A percentile compares a stretch with the other conserved stretches of the same genome.
These are phyloP conservation scores for Ophthalmolycus amberensis DNA, from an alignment of 2,113 vertebrate genomes.

Conservation along the genomic window DNA sequence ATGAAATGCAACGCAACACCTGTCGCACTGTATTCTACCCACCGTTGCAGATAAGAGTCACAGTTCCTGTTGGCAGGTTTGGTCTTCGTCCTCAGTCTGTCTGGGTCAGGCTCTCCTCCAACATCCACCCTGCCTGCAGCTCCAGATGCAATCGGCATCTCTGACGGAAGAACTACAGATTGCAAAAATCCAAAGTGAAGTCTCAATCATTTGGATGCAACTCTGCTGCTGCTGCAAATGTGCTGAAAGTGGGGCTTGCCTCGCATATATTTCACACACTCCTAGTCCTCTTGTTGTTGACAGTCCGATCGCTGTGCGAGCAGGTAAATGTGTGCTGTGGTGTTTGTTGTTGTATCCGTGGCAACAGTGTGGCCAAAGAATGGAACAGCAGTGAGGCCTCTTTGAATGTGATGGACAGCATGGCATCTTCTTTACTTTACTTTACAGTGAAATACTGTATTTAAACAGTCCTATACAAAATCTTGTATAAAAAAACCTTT, in stretches of 20 bases:
- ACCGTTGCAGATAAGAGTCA: slow-evolving; percentile 86
- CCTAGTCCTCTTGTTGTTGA: slow-evolving; percentile 9
- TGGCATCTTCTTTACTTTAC: neutral
- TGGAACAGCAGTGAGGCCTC: slow-evolving; percentile 20
- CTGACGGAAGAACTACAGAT: slow-evolving; percentile 31
- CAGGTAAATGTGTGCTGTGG: slow-evolving; percentile 27
- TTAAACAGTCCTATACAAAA: neutral
- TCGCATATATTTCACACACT: slow-evolving; percentile 5
- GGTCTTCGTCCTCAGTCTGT: slow-evolving; percentile 56
- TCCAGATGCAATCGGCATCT: slow-evolving; percentile 78
- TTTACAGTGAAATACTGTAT: neutral
- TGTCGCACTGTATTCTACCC: slow-evolving; percentile 41
- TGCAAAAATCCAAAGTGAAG: slow-evolving; percentile 9
- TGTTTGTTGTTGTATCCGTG: slow-evolving; percentile 83
- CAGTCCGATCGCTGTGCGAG: slow-evolving; percentile 24
- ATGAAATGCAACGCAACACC: neutral
- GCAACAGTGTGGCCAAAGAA: slow-evolving; percentile 68
- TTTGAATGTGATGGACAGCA: slow-evolving; percentile 5
- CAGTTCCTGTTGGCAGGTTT: slow-evolving; percentile 33
- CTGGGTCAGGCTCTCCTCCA: slow-evolving; percentile 34
- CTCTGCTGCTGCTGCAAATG: neutral
- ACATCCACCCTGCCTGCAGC: slow-evolving; percentile 67
- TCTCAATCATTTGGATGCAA: slow-evolving; percentile 14
- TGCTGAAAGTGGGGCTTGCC: slow-evolving; percentile 16
- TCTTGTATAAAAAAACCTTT: neutral